These are phyloP conservation scores for Geodia barretti DNA, from an alignment of 37 sponge, comb jelly and placozoan species.

Conservation along the genomic window DNA sequence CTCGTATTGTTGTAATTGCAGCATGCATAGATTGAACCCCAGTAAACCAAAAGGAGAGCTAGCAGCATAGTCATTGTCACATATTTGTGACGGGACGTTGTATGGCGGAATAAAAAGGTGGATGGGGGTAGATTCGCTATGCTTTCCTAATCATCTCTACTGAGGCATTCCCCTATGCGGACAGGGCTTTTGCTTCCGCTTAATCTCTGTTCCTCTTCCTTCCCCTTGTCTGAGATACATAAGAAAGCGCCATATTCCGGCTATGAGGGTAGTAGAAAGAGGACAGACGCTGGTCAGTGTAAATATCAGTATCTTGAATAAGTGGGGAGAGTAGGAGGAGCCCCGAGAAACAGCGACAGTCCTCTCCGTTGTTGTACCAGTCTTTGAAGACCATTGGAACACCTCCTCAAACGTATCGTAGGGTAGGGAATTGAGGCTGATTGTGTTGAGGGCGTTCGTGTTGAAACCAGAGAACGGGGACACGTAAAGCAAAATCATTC, in stretches of 20 bases:
- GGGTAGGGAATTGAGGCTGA: neutral
- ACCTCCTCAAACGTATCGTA: constrained; percentile 4
- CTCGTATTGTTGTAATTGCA: too few species aligned
- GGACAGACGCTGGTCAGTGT: neutral
- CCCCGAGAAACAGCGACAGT: constrained; percentile 5
- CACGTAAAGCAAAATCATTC: neutral
- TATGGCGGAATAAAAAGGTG: neutral
- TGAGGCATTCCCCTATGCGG: too few species aligned
- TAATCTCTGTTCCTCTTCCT: too few species aligned
- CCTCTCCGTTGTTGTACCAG: neutral
- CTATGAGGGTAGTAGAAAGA: neutral
- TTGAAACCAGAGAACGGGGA: neutral
- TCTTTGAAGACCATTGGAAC: constrained; percentile 19
- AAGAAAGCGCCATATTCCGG: neutral
- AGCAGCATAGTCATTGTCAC: neutral
- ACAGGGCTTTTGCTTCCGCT: too few species aligned
- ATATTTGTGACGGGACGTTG: neutral
- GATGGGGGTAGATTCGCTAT: too few species aligned
- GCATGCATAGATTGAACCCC: too few species aligned
- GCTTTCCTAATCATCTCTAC: too few species aligned
- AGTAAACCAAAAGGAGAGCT: too few species aligned
- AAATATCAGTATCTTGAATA: neutral
- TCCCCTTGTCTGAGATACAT: neutral
- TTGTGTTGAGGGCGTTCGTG: neutral
- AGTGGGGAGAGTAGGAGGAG: neutral